Evolutionary conservation across 2,888 invertebrate species (phyloP).

Genomic region (Drosophila recens): DNA sequence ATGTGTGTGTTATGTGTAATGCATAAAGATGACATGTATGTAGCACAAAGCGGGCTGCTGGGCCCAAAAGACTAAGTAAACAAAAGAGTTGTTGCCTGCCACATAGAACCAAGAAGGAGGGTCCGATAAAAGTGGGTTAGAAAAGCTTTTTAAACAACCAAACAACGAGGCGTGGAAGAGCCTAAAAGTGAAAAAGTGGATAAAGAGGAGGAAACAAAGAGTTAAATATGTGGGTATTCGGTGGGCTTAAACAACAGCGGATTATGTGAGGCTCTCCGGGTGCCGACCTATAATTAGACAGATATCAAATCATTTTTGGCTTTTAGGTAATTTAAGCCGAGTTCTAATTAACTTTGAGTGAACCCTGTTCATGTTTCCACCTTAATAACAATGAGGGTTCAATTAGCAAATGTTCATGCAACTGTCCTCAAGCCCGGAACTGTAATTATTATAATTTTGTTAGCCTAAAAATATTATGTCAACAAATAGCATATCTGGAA

Average conservation of each 20-base stretch:
- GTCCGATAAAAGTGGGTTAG: slow-evolving; percentile 57
- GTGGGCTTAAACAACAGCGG: slow-evolving; percentile 1
- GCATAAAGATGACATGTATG: slow-evolving; percentile 47
- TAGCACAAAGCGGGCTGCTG: slow-evolving; percentile 18
- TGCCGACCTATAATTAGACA: slow-evolving; percentile 21
- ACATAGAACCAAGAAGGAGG: slow-evolving; percentile 28
- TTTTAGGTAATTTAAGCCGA: slow-evolving; percentile 7
- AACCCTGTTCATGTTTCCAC: slow-evolving; percentile 5
- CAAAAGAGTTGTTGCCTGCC: slow-evolving; percentile 58
- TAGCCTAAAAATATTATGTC: no score
- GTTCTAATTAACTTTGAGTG: slow-evolving; percentile 16
- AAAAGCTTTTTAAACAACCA: slow-evolving; percentile 55
- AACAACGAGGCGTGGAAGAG: slow-evolving; percentile 19
- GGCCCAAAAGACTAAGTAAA: slow-evolving; percentile 61
- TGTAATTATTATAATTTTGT: not conserved
- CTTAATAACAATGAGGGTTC: slow-evolving; percentile 5
- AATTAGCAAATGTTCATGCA: slow-evolving; percentile 7
- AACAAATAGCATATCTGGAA: no score
- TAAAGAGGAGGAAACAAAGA: not conserved
- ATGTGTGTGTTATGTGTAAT: slow-evolving; percentile 27
- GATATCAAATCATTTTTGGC: slow-evolving; percentile 22
- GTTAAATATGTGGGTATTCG: slow-evolving; percentile 3
- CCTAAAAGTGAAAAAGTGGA: slow-evolving; percentile 1
- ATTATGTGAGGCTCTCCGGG: slow-evolving; percentile 5
- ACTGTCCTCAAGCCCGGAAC: not conserved